Evolutionary conservation across 2,888 invertebrate species (phyloP), one percentile per base, ranked within the genome.

Genomic region (Dicycla oo): DNA sequence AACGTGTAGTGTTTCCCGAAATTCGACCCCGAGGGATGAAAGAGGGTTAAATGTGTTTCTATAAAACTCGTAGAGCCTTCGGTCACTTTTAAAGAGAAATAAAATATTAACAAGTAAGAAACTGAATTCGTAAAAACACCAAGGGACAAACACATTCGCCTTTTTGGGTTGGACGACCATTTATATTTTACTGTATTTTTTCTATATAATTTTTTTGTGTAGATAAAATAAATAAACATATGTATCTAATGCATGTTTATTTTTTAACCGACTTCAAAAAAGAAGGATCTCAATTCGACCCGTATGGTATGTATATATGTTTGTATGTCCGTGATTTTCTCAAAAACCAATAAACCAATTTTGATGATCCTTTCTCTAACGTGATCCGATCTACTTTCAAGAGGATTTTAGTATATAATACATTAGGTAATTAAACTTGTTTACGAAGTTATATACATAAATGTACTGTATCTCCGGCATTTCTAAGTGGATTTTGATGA

Each of bases 21-120:
- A 73, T 71, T 66, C 45, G 45, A 68, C 53, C 83, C 72, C 43
- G 1, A 26, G 69, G 60, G 58, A 67, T 49, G 18, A 49, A 82
- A 69, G 56, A 69, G 75, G 82, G 79, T 82, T 79, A 68, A 68
- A 64, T 74, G 62, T 70, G 40, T 79, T 80, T 64, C 67, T 70
- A 74, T 68, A 67, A 74, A 57, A 68, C n/a, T 65, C 63, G 45
- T 49, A 61, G 18, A 57, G 18, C 18, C 45, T 62, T 75, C 73
- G 60, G 71, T 75, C 53, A 74, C 47, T 68, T 79, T 73, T 69
- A 69, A 62, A 69, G 57, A 56, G 47, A 65, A 58, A 67, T 82
- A 47, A 70, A 77, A 80, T 83, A 80, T 77, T 75, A 67, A 82
- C 51, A 78, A 62, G 64, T 51, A 58, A 40, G 34, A 57, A 73